These are phyloP conservation scores for Corythaixoides concolor DNA, from an alignment of 2,113 vertebrate genomes.

Conservation along the genomic window DNA sequence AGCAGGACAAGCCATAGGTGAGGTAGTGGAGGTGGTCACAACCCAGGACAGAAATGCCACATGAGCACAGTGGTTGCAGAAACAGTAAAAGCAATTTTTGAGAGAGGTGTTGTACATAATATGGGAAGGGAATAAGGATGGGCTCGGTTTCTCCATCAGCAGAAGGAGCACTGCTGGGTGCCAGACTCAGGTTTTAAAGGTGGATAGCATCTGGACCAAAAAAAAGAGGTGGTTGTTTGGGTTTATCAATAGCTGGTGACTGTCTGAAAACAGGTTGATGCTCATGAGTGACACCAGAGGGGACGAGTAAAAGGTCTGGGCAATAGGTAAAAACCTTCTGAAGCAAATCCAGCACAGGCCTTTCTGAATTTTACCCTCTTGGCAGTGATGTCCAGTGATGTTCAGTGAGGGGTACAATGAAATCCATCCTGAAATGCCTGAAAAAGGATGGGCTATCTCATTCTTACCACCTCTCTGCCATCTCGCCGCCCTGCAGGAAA, in stretches of 20 bases:
- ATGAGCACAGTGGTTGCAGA: not conserved
- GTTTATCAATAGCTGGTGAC: not conserved
- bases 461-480: not conserved
- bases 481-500: fast-evolving
- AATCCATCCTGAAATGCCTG: not conserved
- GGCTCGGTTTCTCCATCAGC: not conserved
- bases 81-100: not conserved
- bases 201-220: not conserved
- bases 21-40: not conserved
- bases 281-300: fast-evolving
- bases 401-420: not conserved
- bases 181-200: not conserved
- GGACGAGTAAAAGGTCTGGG: not conserved
- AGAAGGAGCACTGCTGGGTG: not conserved
- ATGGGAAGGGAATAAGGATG: not conserved
- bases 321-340: not conserved
- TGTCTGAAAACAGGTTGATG: not conserved
- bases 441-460: not conserved
- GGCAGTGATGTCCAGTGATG: not conserved
- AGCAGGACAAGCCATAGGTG: not conserved
- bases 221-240: not conserved
- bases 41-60: not conserved
- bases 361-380: not conserved
- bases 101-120: not conserved
- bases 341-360: not conserved